Percentiles rank a stretch among this genome's conserved stretches.
Evolutionary conservation across 2,797 vertebrate genomes (phyloP).

Genomic region (Sebastes diaconus): DNA sequence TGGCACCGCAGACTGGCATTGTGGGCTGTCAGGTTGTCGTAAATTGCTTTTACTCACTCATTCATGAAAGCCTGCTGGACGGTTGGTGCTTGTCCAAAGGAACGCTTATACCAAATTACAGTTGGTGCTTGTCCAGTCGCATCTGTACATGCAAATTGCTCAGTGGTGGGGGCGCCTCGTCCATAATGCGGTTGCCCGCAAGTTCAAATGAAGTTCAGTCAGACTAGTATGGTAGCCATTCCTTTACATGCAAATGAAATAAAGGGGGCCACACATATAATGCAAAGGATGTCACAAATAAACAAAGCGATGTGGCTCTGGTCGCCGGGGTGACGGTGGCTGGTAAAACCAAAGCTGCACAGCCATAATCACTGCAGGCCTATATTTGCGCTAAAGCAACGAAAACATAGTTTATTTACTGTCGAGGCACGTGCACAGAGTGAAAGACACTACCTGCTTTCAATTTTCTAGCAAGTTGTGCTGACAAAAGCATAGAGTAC

Average conservation of each 20-base stretch:
- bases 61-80: not conserved
- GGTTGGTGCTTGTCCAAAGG: not conserved
- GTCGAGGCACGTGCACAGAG: not conserved
- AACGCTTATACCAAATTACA: constrained; percentile 12
- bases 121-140: not conserved
- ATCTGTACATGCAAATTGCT: constrained; percentile 19
- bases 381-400: not conserved
- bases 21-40: not conserved
- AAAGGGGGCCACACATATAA: not conserved
- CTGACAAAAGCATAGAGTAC: not conserved
- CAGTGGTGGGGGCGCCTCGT: not conserved
- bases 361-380: not conserved
- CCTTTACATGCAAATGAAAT: constrained; percentile 5
- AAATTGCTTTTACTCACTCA: constrained; percentile 1
- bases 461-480: not conserved
- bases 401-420: not conserved
- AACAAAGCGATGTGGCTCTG: not conserved
- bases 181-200: not conserved
- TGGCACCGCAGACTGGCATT: not conserved
- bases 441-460: not conserved
- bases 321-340: not conserved
- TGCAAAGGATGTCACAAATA: not conserved
- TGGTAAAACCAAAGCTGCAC: not conserved
- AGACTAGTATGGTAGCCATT: not conserved
- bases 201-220: constrained; percentile 22